Conservation (phyloP, 2,888 invertebrate species). For the Colletes collaris region DNA sequence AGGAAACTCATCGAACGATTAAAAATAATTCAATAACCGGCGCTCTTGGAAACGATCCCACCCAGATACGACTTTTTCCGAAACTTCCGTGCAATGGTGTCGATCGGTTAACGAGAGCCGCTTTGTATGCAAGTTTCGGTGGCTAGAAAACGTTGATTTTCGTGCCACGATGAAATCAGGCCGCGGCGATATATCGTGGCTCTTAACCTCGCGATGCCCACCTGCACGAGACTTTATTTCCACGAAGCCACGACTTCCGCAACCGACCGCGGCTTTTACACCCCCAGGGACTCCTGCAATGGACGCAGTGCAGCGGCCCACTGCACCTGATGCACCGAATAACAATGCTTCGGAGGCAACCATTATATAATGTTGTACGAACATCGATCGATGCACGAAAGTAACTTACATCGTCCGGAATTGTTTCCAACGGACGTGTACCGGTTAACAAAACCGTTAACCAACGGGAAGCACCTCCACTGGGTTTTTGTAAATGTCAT, state of each 20-base stretch:
- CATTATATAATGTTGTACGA: too few species aligned
- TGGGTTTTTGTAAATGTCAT: too few species aligned
- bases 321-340: constrained; percentile 37
- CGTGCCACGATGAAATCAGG: constrained; percentile 56
- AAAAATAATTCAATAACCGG: too few species aligned
- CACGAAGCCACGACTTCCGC: constrained; percentile 22
- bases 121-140: not conserved
- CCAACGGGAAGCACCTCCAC: too few species aligned
- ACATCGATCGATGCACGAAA: too few species aligned
- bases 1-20: too few species aligned
- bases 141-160: constrained; percentile 39
- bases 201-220: constrained; percentile 28
- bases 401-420: too few species aligned
- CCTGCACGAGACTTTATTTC: constrained; percentile 29
- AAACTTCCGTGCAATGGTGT: too few species aligned
- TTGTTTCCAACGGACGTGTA: too few species aligned
- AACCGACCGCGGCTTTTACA: constrained; percentile 35
- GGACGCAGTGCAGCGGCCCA: constrained; percentile 43
- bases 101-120: not conserved
- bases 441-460: too few species aligned
- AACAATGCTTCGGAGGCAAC: not conserved
- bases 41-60: too few species aligned
- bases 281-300: constrained; percentile 40
- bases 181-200: constrained; percentile 52
- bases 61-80: too few species aligned